Conservation (phyloP, 1,140 invertebrate genomes). For the Coboldia fuscipes region DNA sequence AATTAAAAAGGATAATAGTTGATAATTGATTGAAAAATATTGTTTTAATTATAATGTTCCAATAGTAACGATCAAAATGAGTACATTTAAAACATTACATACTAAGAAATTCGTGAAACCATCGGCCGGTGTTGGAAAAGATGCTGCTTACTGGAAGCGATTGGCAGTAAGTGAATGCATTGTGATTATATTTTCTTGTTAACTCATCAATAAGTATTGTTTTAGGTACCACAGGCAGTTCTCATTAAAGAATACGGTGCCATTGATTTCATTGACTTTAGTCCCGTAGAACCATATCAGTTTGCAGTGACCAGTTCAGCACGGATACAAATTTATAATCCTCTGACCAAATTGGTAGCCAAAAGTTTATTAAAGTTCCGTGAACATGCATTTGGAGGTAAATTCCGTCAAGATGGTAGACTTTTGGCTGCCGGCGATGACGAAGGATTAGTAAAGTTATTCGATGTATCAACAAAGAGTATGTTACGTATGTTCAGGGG, state of each 20-base stretch:
- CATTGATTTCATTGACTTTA: conserved; percentile 80
- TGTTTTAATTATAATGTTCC: too few relatives aligned
- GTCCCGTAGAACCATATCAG: conserved; percentile 63
- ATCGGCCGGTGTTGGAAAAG: conserved; percentile 1
- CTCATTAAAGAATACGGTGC: conserved; percentile 80
- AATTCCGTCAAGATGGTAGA: conserved; percentile 67
- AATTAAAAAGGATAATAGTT: too few relatives aligned
- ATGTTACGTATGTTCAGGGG: conserved; percentile 41
- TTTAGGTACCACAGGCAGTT: conserved; percentile 41
- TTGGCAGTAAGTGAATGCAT: conserved; percentile 2
- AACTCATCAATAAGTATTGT: conserved; percentile 5
- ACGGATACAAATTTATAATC: conserved; percentile 78
- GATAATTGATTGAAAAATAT: too few relatives aligned
- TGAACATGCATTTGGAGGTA: conserved; percentile 66
- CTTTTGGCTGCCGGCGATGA: conserved; percentile 72
- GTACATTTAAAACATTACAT: conserved; percentile 1
- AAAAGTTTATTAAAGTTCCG: conserved; percentile 74
- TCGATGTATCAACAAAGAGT: conserved; percentile 63
- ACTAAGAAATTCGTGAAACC: conserved; percentile 1
- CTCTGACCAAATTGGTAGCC: conserved; percentile 59
- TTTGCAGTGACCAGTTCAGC: conserved; percentile 82
- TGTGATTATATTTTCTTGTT: conserved; percentile 5
- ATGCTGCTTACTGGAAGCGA: conserved; percentile 2
- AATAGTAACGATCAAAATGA: too few relatives aligned
- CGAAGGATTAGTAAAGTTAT: conserved; percentile 67